Base-by-base conservation (phyloP, 2,888 invertebrate genomes). In the Dicycla oo region DNA sequence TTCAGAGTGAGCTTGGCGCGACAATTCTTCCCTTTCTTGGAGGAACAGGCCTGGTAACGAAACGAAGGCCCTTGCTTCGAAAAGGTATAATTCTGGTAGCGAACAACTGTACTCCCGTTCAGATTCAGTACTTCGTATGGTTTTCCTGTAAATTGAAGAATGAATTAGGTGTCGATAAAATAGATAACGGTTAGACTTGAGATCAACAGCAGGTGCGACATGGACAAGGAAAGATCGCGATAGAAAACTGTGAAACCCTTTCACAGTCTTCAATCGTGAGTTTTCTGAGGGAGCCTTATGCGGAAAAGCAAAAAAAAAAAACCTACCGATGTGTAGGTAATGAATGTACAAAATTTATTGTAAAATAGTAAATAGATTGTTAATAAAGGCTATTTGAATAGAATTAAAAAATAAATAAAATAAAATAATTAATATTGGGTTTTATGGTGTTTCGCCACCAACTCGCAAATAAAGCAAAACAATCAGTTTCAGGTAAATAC, bases 1-100 rank as follows among this genome's bases (percentile, higher is more conserved):
- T 87, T 78, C 0, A 91, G 53, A 6, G 43, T 81, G n/a, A 91
- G 71, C 23, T 72, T 84, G 6, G 91, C 89, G 1, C 66, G 69
- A 62, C 91, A 91, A 1, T 67, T 58, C 23, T 57, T 63, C 0
- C 40, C 0, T 60, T 75, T 86, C 45, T 75, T 85, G 0, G 88
- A 88, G 0, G 88, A 88, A 57, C 88, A 88, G 30, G 78, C 79
- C 26, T 77, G 81, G 23, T 79, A 26, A 4, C 73, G 71, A 8
- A 57, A 54, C 0, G 82, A 73, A 1, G 58, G 47, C 4, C 86
- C 87, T 18, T 66, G 54, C 49, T 63, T 85, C 0, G 87, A 84
- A 56, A 70, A 88, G 0, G 87, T 87, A 43, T 85, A 69, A 8
- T 82, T 56, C 47, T 78, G 61, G 56, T 79, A 87, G 0, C 85